phyloP scores from a whole-genome alignment of 2,888 invertebrate genomes.

The Eupelmus urozonus region DNA sequence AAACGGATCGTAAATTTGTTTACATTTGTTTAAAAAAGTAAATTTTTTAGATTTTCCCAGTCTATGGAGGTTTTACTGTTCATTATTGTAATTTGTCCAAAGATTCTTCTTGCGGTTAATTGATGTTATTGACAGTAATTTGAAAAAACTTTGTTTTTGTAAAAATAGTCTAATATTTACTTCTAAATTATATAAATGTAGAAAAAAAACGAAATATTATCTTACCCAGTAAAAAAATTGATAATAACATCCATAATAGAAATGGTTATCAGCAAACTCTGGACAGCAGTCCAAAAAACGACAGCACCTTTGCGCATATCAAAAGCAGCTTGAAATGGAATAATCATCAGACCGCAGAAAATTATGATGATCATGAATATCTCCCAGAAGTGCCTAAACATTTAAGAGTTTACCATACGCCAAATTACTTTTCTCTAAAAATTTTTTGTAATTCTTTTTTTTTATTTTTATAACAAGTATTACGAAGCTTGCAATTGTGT shows the following conservation, averaged over 20 bases:
- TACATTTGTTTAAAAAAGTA: no score
- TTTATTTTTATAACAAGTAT: not conserved
- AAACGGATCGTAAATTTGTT: no score
- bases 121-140: not conserved
- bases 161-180: no score
- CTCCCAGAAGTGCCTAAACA: slow-evolving; percentile 73
- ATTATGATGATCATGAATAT: slow-evolving; percentile 70
- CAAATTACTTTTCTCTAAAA: not conserved
- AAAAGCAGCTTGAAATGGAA: slow-evolving; percentile 73
- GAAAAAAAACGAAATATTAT: not conserved
- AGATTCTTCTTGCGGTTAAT: no score
- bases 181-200: not conserved
- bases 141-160: no score
- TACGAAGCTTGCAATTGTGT: not conserved
- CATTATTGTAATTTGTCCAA: no score
- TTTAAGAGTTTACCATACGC: slow-evolving; percentile 3
- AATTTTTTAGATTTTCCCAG: no score
- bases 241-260: slow-evolving; percentile 72
- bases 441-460: not conserved
- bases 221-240: slow-evolving; percentile 74
- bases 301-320: slow-evolving; percentile 60
- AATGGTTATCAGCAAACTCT: slow-evolving; percentile 68
- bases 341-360: slow-evolving; percentile 65
- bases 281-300: slow-evolving; percentile 64
- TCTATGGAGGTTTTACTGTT: no score